Conservation (phyloP, 2,113 vertebrate genomes). For the Pterocles gutturalis region DNA sequence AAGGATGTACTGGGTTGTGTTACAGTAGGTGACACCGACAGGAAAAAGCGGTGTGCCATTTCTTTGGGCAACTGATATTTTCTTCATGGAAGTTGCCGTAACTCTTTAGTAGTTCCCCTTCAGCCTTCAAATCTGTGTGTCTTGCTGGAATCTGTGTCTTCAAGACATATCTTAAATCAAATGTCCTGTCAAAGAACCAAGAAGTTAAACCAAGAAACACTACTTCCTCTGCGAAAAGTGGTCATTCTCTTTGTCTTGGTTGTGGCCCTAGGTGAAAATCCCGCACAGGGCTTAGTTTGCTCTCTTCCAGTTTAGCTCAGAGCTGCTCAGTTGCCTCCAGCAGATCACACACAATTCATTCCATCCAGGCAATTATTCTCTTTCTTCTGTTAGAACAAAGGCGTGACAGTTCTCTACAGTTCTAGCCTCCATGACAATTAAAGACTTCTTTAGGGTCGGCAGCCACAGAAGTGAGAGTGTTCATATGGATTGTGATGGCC, state of each 20-base stretch:
- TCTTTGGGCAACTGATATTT: not conserved
- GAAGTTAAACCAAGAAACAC: not conserved
- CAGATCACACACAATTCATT: constrained; percentile 44
- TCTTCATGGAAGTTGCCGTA: not conserved
- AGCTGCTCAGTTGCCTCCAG: constrained; percentile 33
- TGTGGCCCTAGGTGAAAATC: not conserved
- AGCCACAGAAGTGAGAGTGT: not conserved
- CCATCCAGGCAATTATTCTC: not conserved
- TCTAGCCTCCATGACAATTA: not conserved
- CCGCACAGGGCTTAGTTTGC: constrained; percentile 16
- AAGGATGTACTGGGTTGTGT: not conserved
- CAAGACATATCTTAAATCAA: not conserved
- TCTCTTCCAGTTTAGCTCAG: constrained; percentile 46
- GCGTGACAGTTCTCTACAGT: not conserved
- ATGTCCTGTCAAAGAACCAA: not conserved
- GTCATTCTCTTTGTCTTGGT: not conserved
- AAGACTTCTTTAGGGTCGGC: not conserved
- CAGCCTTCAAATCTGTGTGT: not conserved
- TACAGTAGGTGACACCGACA: not conserved
- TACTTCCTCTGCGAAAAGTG: not conserved
- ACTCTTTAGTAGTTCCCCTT: not conserved
- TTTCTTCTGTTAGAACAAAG: not conserved
- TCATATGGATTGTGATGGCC: not conserved
- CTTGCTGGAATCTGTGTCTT: not conserved
- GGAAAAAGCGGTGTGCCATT: not conserved